These are phyloP conservation scores for Cheilosia variabilis DNA, from an alignment of 2,888 invertebrate genomes.

Conservation along the genomic window DNA sequence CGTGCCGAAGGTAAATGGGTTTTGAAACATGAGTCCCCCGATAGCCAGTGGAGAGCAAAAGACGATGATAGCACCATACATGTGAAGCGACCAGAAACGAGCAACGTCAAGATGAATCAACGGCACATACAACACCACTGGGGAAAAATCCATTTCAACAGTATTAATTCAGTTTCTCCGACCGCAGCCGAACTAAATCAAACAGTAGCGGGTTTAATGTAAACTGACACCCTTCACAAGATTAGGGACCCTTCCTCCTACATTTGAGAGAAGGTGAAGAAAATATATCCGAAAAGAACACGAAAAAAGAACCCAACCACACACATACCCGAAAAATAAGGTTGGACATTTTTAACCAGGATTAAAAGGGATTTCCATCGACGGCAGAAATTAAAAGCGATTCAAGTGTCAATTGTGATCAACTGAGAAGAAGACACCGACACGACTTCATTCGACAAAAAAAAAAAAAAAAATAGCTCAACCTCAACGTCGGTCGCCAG, in stretches of 20 bases:
- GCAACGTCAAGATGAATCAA: constrained; percentile 54
- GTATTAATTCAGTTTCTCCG: constrained; percentile 47
- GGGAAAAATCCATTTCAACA: constrained; percentile 49
- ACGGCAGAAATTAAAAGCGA: constrained; percentile 63
- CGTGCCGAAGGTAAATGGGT: constrained; percentile 37
- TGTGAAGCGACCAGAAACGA: constrained; percentile 37
- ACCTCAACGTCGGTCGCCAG: constrained; percentile 3
- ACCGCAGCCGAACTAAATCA: constrained; percentile 56
- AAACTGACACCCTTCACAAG: constrained; percentile 63
- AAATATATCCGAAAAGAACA: not conserved
- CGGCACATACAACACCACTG: not conserved
- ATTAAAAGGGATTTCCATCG: constrained; percentile 57
- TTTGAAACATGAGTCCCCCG: constrained; percentile 40
- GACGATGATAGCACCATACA: constrained; percentile 31
- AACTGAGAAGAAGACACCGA: constrained; percentile 31
- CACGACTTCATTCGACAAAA: constrained; percentile 28
- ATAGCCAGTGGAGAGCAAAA: constrained; percentile 8
- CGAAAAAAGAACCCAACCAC: constrained; percentile 4
- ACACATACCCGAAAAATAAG: constrained; percentile 29
- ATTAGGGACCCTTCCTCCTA: constrained; percentile 61
- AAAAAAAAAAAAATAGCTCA: not conserved
- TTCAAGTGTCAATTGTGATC: constrained; percentile 65
- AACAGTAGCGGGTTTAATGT: constrained; percentile 64
- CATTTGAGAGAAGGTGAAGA: constrained; percentile 7
- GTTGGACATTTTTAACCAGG: constrained; percentile 44